phyloP scores from a whole-genome alignment of 2,113 vertebrate genomes.

The Gorsachius goisagi region DNA sequence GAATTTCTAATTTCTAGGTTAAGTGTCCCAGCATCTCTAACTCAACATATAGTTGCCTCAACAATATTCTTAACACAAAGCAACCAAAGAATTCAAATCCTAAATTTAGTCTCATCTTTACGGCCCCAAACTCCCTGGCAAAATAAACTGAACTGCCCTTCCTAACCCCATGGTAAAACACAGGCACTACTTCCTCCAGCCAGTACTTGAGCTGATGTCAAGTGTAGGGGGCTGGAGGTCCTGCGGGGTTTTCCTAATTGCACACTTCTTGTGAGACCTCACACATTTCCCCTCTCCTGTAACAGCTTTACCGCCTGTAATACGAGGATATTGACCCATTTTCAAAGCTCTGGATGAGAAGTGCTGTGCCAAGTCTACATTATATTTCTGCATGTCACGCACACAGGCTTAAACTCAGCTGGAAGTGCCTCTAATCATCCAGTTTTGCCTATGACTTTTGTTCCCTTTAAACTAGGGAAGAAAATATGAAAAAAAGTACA shows the following conservation, averaged over 20 bases:
- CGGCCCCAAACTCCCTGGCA: not conserved
- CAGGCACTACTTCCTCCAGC: not conserved
- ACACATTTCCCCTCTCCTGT: not conserved
- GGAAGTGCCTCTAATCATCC: slow-evolving; percentile 36
- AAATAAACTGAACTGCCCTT: not conserved
- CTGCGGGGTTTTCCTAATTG: not conserved
- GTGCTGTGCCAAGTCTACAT: not conserved
- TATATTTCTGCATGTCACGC: not conserved
- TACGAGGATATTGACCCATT: not conserved
- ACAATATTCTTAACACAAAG: not conserved
- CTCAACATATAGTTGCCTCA: not conserved
- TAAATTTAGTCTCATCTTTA: not conserved
- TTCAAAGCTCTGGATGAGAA: slow-evolving; percentile 6
- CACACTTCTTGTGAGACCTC: not conserved
- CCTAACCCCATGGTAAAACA: not conserved
- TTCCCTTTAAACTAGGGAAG: not conserved
- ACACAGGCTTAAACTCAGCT: slow-evolving; percentile 36
- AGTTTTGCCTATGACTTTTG: not conserved
- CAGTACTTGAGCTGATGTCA: not conserved
- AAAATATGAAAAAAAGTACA: slow-evolving; percentile 10
- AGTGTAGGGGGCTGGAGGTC: not conserved
- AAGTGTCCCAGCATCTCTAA: not conserved
- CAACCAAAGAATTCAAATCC: not conserved
- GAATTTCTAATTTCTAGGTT: not conserved
- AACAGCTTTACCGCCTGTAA: not conserved